Evolutionary conservation across 2,797 vertebrate species (phyloP).

Genomic region (Acrossocheilus wenchowensis): DNA sequence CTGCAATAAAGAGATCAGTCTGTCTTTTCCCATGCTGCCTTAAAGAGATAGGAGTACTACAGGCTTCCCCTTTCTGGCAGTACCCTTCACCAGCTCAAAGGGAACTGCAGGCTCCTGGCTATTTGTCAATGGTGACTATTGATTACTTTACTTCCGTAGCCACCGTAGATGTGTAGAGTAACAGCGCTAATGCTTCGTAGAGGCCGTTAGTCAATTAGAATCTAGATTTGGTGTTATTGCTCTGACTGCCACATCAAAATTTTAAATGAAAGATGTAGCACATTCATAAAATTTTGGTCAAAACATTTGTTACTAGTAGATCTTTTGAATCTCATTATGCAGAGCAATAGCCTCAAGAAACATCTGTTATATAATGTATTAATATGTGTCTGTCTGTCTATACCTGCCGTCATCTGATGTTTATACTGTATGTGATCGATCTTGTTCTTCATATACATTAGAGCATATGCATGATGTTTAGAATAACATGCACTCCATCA

Average conservation of each 20-base stretch:
- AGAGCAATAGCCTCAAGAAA: slow-evolving; percentile 55
- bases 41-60: slow-evolving; percentile 71
- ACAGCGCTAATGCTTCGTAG: slow-evolving; percentile 37
- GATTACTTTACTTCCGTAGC: slow-evolving; percentile 63
- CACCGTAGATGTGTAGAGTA: slow-evolving; percentile 56
- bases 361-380: slow-evolving; percentile 24
- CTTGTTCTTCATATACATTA: slow-evolving; percentile 33
- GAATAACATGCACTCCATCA: not conserved
- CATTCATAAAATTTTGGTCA: not conserved
- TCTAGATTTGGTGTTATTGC: slow-evolving; percentile 48
- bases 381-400: slow-evolving; percentile 44
- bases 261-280: not conserved
- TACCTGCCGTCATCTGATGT: slow-evolving; percentile 22
- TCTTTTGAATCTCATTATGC: slow-evolving; percentile 18
- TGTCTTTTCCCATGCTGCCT: slow-evolving; percentile 72
- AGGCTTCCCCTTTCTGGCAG: slow-evolving; percentile 69
- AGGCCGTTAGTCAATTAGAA: slow-evolving; percentile 40
- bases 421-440: slow-evolving; percentile 36
- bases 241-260: slow-evolving; percentile 28
- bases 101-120: slow-evolving; percentile 73
- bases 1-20: slow-evolving; percentile 69
- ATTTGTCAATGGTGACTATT: slow-evolving; percentile 79
- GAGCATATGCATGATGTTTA: slow-evolving; percentile 9
- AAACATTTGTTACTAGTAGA: not conserved
- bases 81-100: slow-evolving; percentile 67